These are phyloP conservation scores for Aradophagus sp. DNA, from an alignment of 1,140 invertebrate species.

Conservation along the genomic window DNA sequence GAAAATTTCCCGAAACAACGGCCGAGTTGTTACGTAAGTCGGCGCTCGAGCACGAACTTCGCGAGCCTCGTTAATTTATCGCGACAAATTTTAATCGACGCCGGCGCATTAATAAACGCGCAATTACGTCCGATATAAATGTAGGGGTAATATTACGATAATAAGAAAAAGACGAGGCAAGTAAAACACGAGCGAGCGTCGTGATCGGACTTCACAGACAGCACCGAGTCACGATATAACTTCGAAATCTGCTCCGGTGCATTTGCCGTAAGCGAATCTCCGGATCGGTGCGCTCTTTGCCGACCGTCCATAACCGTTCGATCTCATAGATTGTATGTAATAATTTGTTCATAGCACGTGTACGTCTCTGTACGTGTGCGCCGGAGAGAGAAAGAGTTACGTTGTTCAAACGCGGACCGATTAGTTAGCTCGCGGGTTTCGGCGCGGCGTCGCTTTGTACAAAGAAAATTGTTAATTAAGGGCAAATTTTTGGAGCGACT, in stretches of 20 bases:
- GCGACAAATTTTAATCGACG: constrained; percentile 38
- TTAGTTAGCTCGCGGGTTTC: constrained; percentile 48
- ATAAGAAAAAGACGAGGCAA: constrained; percentile 38
- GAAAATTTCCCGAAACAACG: constrained; percentile 45
- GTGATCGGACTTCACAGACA: constrained; percentile 51
- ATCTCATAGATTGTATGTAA: constrained; percentile 58
- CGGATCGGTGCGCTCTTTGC: constrained; percentile 57
- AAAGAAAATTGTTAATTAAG: constrained; percentile 39
- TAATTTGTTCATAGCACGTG: constrained; percentile 50
- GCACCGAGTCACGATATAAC: constrained; percentile 63
- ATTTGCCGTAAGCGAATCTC: constrained; percentile 64
- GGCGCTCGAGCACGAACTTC: constrained; percentile 1
- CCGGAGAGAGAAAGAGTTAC: too few relatives aligned
- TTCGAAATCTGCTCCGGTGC: constrained; percentile 59
- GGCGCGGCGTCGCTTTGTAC: constrained; percentile 7
- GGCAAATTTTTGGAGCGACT: constrained; percentile 1
- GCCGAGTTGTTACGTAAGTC: constrained; percentile 18
- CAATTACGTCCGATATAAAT: constrained; percentile 43
- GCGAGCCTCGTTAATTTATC: constrained; percentile 15
- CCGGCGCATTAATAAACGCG: constrained; percentile 30
- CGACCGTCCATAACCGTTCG: constrained; percentile 58
- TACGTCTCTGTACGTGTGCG: constrained; percentile 23
- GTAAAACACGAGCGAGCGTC: constrained; percentile 46
- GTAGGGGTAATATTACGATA: constrained; percentile 35
- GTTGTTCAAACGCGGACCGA: constrained; percentile 48